Base-by-base conservation (phyloP, 2,113 vertebrate species). In the Paralichthys olivaceus region DNA sequence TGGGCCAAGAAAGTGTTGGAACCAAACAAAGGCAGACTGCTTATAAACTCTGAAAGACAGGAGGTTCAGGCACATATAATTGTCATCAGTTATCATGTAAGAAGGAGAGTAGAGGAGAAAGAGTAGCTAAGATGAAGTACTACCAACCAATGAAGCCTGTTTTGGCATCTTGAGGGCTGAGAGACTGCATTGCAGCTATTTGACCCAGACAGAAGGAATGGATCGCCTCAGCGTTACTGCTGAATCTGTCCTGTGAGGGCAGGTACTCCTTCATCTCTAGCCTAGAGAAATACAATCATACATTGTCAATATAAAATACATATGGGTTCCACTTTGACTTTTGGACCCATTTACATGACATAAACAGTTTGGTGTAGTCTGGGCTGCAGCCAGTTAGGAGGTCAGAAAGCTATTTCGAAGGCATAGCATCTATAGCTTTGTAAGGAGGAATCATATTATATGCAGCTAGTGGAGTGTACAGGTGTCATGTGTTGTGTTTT, bases 71-170 rank as follows among this genome's bases (percentile, higher is more conserved):
- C 4, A 20, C 51, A 65, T 29, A 15, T 6, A n/a, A 2, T 32
- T 37, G 43, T 23, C 4, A 49, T 26, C 5, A 68, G 29, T 59
- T 26, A 9, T 20, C 0, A 45, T 40, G 8, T 47, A 4, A 28
- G 25, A 22, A 71, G 3, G 9, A 43, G 45, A 55, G 5, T 12
- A 29, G 15, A 61, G 29, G 3, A 72, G 28, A 53, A 28, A 43
- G 1, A 15, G 7, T 56, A 34, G 3, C 13, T 29, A 26, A 25
- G 15, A 9, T 26, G 47, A 63, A 15, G 29, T 20, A 5, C 4
- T 51, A 91, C 96, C 86, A 84, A 99, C 98, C 92, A 15, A 98
- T 92, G 62, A 98, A 97, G 51, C 79, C 72, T 40, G 94, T 93
- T 93, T 97, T 97, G 68, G 96, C 96, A 0, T 96, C 93, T 22